Conservation (phyloP, 2,888 invertebrate genomes). For the Epiblema foenella region DNA sequence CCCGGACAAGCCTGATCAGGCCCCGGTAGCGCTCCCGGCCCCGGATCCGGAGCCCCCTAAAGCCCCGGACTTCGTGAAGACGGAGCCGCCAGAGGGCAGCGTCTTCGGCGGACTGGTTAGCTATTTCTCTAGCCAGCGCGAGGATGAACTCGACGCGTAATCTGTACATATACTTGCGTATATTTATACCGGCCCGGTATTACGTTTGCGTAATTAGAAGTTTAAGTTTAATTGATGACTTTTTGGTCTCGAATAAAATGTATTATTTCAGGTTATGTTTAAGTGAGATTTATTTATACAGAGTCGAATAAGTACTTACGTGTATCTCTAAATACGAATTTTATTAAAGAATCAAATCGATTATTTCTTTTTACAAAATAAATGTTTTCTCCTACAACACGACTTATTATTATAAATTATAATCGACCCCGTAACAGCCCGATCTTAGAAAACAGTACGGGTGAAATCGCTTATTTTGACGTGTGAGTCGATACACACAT, state of each 20-base stretch:
- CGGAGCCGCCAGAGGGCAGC: constrained; percentile 81
- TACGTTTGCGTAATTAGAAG: constrained; percentile 57
- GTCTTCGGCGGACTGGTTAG: constrained; percentile 96
- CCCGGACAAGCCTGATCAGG: constrained; percentile 19
- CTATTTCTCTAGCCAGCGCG: constrained; percentile 95
- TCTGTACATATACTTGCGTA: constrained; percentile 35
- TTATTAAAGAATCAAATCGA: constrained; percentile 72
- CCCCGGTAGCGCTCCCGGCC: constrained; percentile 31
- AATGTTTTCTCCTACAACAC: constrained; percentile 77
- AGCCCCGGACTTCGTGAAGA: constrained; percentile 24
- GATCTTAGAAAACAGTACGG: no score
- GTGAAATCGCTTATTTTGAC: no score
- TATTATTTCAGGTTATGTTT: constrained; percentile 81
- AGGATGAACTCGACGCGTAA: constrained; percentile 91
- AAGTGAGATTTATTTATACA: constrained; percentile 85
- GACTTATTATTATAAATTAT: constrained; percentile 30
- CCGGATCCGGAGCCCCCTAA: constrained; percentile 46
- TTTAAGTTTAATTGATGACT: constrained; percentile 64
- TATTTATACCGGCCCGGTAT: constrained; percentile 64
- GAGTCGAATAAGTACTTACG: constrained; percentile 80
- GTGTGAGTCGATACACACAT: no score
- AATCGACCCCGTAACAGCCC: no score
- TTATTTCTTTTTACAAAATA: constrained; percentile 79
- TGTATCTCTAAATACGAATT: constrained; percentile 83
- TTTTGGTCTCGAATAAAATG: constrained; percentile 82